Evolutionary conservation across 2,888 invertebrate species (phyloP).

Genomic region (Bedellia somnulentella): DNA sequence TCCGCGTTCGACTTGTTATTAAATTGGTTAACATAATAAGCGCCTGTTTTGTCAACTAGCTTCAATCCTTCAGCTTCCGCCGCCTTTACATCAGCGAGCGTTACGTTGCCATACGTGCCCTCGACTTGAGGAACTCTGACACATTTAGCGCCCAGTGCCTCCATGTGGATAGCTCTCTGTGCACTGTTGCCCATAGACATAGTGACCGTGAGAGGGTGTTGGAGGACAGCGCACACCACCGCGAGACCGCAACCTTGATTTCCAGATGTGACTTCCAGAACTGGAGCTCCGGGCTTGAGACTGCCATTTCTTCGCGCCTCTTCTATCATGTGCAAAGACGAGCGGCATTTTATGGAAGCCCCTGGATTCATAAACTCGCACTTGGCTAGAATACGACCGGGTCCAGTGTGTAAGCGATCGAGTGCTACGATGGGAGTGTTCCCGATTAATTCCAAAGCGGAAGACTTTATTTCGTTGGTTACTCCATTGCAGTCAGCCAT

Average conservation of each 20-base stretch:
- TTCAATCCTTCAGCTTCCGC: slow-evolving; percentile 33
- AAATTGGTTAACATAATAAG: slow-evolving; percentile 44
- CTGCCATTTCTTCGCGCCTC: slow-evolving; percentile 27
- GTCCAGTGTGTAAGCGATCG: slow-evolving; percentile 38
- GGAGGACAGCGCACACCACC: slow-evolving; percentile 41
- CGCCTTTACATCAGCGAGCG: slow-evolving; percentile 33
- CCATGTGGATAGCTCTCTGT: slow-evolving; percentile 47
- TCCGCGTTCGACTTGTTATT: slow-evolving; percentile 29
- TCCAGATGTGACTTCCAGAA: slow-evolving; percentile 44
- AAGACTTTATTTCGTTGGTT: slow-evolving; percentile 35
- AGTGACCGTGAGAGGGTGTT: slow-evolving; percentile 38
- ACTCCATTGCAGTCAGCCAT: slow-evolving; percentile 18
- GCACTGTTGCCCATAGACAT: slow-evolving; percentile 49
- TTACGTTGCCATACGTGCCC: slow-evolving; percentile 45
- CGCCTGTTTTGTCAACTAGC: slow-evolving; percentile 28
- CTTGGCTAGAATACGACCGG: slow-evolving; percentile 44
- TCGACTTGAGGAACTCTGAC: slow-evolving; percentile 43
- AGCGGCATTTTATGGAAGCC: slow-evolving; percentile 45
- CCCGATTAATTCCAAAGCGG: slow-evolving; percentile 45
- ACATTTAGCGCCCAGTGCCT: slow-evolving; percentile 45
- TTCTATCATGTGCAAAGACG: slow-evolving; percentile 37
- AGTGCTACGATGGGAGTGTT: slow-evolving; percentile 47
- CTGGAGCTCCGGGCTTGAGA: slow-evolving; percentile 30
- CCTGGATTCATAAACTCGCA: slow-evolving; percentile 54
- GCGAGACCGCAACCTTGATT: slow-evolving; percentile 51